Base-by-base conservation (phyloP, 2,113 vertebrate genomes). In the Pelecanus crispus region DNA sequence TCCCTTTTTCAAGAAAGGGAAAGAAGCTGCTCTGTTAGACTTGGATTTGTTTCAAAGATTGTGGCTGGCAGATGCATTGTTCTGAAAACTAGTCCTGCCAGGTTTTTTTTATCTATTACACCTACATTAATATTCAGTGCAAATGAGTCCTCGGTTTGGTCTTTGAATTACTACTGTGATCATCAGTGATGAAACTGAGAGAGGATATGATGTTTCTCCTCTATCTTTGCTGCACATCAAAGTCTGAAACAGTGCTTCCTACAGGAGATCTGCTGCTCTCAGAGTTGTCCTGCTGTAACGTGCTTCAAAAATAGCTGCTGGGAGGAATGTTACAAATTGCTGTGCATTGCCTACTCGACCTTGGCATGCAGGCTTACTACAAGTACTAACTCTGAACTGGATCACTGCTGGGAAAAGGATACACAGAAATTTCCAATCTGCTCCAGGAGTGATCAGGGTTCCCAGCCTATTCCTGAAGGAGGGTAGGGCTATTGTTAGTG, bases 1-100 rank as follows among this genome's bases (percentile, higher is more conserved):
- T 70, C 75, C n/a, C n/a, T 91, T 94, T 86, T 78, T 75, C 78
- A 95, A 92, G 77, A 94, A 81, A 94, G 49, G 49, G 68, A 80
- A 93, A 82, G 82, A 93, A 96, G 65, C 89, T 86, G 29, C 74
- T 92, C 89, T 40, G 26, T 90, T 75, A 89, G 81, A 62, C 86
- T 95, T 96, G 94, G 91, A 94, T 93, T 97, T 96, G 83, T 97
- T 97, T 96, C 88, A 95, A 94, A 95, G 83, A 90, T 88, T 20
- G 42, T 95, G 58, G 87, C 91, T 92, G 94, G 67, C 91, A 95
- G 89, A 86, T 94, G 73, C 78, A 97, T 97, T 97, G 93, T 94
- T 96, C 89, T 88, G 89, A 92, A 96, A 95, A 96, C 93, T 97
- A 34, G 49, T 95, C 63, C 93, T 93, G 94, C 42, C 88, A 65